These are phyloP conservation scores for Scaptomyza cyrtandrae DNA, from an alignment of 2,888 invertebrate genomes.

Conservation along the genomic window DNA sequence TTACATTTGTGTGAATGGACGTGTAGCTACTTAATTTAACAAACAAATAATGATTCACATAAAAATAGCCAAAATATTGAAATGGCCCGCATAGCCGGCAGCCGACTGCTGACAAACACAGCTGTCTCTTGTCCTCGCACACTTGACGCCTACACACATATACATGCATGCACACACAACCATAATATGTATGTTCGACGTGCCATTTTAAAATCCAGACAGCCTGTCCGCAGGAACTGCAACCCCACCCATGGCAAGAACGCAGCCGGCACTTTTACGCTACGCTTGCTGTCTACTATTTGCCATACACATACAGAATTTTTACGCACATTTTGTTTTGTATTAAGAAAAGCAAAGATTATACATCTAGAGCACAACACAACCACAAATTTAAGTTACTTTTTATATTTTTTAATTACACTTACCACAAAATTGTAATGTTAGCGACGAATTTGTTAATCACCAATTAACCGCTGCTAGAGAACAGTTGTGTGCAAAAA, in stretches of 20 bases:
- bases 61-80: constrained; percentile 64
- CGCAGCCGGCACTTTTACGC: constrained; percentile 54
- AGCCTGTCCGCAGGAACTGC: constrained; percentile 51
- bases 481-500: constrained; percentile 54
- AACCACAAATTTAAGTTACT: constrained; percentile 3
- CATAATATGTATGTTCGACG: constrained; percentile 13
- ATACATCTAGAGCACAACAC: constrained; percentile 16
- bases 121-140: constrained; percentile 66
- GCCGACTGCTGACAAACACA: constrained; percentile 35
- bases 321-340: constrained; percentile 53
- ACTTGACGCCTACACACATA: constrained; percentile 47
- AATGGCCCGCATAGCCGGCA: constrained; percentile 40
- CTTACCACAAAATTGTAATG: constrained; percentile 53
- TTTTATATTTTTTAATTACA: constrained; percentile 13
- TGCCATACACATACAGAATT: constrained; percentile 10
- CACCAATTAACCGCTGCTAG: constrained; percentile 31
- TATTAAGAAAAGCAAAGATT: constrained; percentile 33
- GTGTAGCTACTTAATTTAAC: constrained; percentile 62
- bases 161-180: constrained; percentile 5
- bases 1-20: constrained; percentile 22
- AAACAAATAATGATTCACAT: constrained; percentile 76
- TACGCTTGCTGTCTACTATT: constrained; percentile 20
- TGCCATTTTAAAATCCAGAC: constrained; percentile 53
- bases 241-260: constrained; percentile 53
- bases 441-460: constrained; percentile 26